These are phyloP conservation scores for Sebastes melanostomus DNA, from an alignment of 2,797 vertebrate species.

Conservation along the genomic window DNA sequence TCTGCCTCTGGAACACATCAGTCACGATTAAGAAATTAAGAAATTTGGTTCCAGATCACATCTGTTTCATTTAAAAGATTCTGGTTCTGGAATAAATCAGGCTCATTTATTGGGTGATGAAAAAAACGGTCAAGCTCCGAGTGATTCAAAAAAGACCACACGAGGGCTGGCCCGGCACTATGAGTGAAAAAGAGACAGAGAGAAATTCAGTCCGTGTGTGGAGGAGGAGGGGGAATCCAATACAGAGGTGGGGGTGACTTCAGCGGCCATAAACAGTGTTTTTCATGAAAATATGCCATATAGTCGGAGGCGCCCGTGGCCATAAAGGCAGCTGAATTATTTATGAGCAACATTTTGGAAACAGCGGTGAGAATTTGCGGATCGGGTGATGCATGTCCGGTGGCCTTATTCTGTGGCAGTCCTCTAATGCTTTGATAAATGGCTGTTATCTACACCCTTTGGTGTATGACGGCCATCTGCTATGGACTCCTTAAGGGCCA, in stretches of 20 bases:
- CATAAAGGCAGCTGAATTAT: conserved; percentile 72
- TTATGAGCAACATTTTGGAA: conserved; percentile 78
- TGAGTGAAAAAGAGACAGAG: neutral
- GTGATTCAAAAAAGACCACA: conserved; percentile 24
- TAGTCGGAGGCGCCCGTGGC: conserved; percentile 47
- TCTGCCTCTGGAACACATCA: neutral
- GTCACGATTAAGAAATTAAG: neutral
- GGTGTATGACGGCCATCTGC: conserved; percentile 83
- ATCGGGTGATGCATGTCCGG: conserved; percentile 75
- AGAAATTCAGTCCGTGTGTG: neutral
- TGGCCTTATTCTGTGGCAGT: conserved; percentile 78
- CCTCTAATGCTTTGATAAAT: conserved; percentile 83
- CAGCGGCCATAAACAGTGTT: conserved; percentile 42
- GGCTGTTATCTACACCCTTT: conserved; percentile 79
- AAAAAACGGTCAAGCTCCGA: conserved; percentile 28
- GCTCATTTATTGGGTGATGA: conserved; percentile 32
- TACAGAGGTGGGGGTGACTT: conserved; percentile 35
- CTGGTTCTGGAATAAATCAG: conserved; percentile 31
- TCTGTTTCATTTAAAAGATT: neutral
- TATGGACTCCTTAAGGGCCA: conserved; percentile 75
- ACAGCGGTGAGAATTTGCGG: conserved; percentile 66
- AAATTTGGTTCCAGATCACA: conserved; percentile 4
- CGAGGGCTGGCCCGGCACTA: neutral
- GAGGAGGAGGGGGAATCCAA: neutral
- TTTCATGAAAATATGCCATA: conserved; percentile 50